Evolutionary conservation across 2,113 vertebrate genomes (phyloP).

Genomic region (Tetrax tetrax): DNA sequence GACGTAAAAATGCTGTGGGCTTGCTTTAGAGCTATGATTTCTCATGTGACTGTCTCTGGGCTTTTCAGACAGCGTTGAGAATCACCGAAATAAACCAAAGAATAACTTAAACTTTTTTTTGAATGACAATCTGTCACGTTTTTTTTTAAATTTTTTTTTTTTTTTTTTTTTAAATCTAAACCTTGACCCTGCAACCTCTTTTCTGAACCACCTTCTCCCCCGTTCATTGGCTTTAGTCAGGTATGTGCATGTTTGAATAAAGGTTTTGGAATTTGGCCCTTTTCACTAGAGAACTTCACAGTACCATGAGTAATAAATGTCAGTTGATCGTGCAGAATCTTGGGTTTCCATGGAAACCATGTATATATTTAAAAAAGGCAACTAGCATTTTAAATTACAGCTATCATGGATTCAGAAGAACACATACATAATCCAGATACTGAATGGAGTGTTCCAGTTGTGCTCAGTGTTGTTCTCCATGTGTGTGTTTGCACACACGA

Average conservation of each 20-base stretch:
- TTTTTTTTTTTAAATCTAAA: not conserved
- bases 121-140: slow-evolving; percentile 57
- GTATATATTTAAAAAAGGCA: slow-evolving; percentile 8
- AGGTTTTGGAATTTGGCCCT: slow-evolving; percentile 30
- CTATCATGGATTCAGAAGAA: slow-evolving; percentile 33
- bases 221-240: not conserved
- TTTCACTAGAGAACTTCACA: slow-evolving; percentile 49
- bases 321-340: slow-evolving; percentile 42
- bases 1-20: slow-evolving; percentile 39
- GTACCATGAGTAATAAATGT: slow-evolving; percentile 43
- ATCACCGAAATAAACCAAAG: slow-evolving; percentile 64
- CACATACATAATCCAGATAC: not conserved
- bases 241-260: slow-evolving; percentile 4
- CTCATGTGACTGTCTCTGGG: slow-evolving; percentile 42
- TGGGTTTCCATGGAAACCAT: slow-evolving; percentile 35
- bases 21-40: slow-evolving; percentile 52
- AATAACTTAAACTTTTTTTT: slow-evolving; percentile 27
- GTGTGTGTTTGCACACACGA: not conserved
- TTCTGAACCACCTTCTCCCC: slow-evolving; percentile 24
- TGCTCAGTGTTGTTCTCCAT: slow-evolving; percentile 2
- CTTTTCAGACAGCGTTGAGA: slow-evolving; percentile 53
- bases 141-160: not conserved
- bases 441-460: slow-evolving; percentile 35
- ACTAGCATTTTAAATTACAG: slow-evolving; percentile 55
- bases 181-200: slow-evolving; percentile 8